phyloP scores from a whole-genome alignment of 1,140 invertebrate genomes.

The Ostrea denselamellosa region DNA sequence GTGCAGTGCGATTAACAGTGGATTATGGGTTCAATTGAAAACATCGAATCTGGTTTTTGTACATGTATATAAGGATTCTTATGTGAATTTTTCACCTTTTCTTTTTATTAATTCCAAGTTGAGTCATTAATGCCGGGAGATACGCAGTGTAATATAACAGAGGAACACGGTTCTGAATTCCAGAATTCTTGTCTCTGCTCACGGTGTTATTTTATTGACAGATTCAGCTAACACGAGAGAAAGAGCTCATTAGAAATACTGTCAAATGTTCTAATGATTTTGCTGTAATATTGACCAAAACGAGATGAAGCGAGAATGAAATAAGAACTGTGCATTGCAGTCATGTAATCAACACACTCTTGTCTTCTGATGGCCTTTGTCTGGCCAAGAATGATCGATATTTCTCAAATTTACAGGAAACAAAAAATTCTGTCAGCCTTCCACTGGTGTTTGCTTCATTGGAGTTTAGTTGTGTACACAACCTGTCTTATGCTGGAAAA shows the following conservation, averaged over 20 bases:
- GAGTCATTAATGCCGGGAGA: not conserved
- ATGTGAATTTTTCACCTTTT: not conserved
- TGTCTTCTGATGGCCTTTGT: conserved; percentile 14
- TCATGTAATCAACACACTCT: conserved; percentile 22
- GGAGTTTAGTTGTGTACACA: conserved; percentile 27
- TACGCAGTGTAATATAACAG: not conserved
- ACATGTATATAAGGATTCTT: not conserved
- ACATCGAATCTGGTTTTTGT: not conserved
- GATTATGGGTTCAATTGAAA: not conserved
- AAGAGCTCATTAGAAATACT: conserved; percentile 30
- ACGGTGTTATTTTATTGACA: conserved; percentile 36
- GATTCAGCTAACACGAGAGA: conserved; percentile 28
- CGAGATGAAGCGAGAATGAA: conserved; percentile 37
- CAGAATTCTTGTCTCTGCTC: not conserved
- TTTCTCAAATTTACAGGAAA: not conserved
- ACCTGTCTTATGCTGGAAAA: not conserved
- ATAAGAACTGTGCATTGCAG: conserved; percentile 9
- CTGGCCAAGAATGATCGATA: not conserved
- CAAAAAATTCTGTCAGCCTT: conserved; percentile 17
- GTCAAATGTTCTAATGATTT: conserved; percentile 28
- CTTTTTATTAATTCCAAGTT: not conserved
- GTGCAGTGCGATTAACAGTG: conserved; percentile 10
- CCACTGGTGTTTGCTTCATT: not conserved
- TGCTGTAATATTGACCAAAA: conserved; percentile 35
- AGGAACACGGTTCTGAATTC: not conserved